phyloP scores from a whole-genome alignment of 2,888 invertebrate genomes.

The Orthosia cruda region DNA sequence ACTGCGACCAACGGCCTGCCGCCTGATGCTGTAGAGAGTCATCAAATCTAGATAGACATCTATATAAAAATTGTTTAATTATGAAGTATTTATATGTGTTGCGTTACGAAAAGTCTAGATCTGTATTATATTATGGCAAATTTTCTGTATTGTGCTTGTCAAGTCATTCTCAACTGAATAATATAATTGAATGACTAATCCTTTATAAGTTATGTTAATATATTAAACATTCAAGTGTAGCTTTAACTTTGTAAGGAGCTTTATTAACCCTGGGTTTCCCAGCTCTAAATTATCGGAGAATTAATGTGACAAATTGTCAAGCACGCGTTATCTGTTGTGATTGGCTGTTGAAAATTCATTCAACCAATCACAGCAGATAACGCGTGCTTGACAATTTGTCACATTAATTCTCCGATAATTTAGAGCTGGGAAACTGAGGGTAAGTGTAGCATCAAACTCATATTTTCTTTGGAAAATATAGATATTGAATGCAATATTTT shows the following conservation, averaged over 20 bases:
- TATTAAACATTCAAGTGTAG: conserved; percentile 19
- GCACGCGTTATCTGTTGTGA: too few species aligned
- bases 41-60: conserved; percentile 74
- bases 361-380: too few species aligned
- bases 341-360: too few species aligned
- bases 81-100: conserved; percentile 13
- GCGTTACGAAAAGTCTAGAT: neutral
- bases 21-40: conserved; percentile 77
- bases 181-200: conserved; percentile 11
- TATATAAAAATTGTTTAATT: neutral
- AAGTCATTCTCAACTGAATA: conserved; percentile 22
- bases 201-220: neutral
- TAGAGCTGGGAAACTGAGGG: too few species aligned
- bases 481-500: conserved; percentile 1
- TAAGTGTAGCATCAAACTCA: neutral
- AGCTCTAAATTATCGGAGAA: too few species aligned
- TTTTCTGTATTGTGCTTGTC: conserved; percentile 10
- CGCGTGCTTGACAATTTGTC: too few species aligned
- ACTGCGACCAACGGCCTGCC: conserved; percentile 85
- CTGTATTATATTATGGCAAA: neutral
- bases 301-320: too few species aligned
- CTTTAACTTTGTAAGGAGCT: conserved; percentile 20
- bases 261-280: too few species aligned
- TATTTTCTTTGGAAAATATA: conserved; percentile 25
- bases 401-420: too few species aligned